These are phyloP conservation scores for Salpingus planirostris DNA, from an alignment of 2,888 invertebrate genomes.

Conservation along the genomic window DNA sequence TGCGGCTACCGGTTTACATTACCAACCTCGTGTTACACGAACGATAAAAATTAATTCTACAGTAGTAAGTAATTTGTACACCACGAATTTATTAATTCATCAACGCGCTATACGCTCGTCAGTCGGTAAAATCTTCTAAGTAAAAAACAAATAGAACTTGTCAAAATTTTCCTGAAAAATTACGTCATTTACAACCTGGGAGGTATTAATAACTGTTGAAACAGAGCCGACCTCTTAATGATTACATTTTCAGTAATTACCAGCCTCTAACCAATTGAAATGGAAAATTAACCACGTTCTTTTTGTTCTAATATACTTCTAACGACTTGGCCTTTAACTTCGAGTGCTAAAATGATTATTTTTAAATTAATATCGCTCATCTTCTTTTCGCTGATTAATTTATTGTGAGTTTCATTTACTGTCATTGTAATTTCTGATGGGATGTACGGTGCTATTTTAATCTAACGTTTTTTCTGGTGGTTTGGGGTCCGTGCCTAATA, in stretches of 20 bases:
- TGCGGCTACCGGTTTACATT: too few species aligned
- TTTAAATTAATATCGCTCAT: constrained; percentile 3
- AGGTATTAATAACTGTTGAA: constrained; percentile 6
- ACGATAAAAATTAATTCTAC: too few species aligned
- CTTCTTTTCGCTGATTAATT: constrained; percentile 2
- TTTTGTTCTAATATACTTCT: too few species aligned
- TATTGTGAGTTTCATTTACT: too few species aligned
- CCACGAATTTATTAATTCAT: too few species aligned
- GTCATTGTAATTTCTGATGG: too few species aligned
- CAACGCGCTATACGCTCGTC: too few species aligned
- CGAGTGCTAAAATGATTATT: too few species aligned
- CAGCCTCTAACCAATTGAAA: constrained; percentile 5
- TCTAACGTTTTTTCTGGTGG: constrained; percentile 10
- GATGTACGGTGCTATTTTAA: constrained; percentile 7
- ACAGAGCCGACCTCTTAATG: neutral
- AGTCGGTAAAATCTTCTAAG: too few species aligned
- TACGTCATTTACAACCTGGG: constrained; percentile 13
- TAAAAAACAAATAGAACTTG: constrained; percentile 12
- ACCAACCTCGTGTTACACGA: too few species aligned
- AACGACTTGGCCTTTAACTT: too few species aligned
- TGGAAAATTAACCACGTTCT: constrained; percentile 7
- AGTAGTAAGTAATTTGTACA: too few species aligned
- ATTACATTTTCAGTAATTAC: constrained; percentile 7
- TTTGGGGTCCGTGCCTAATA: constrained; percentile 12
- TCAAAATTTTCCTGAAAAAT: constrained; percentile 14